These are phyloP conservation scores for Carpatolechia fugitivella DNA, from an alignment of 2,888 invertebrate genomes.

Conservation along the genomic window DNA sequence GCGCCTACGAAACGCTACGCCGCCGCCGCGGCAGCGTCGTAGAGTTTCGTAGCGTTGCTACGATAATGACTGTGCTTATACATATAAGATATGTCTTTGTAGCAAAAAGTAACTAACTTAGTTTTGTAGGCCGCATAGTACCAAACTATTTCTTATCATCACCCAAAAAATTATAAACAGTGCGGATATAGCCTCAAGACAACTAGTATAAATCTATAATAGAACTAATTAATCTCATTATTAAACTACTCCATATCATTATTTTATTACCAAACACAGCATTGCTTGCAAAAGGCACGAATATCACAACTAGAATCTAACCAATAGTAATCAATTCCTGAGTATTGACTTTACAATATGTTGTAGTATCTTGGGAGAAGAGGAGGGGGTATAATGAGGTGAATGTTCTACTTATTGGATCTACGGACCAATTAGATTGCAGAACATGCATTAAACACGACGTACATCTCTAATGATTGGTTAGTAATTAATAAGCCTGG, in stretches of 20 bases:
- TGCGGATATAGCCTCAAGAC: no score
- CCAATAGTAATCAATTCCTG: not conserved
- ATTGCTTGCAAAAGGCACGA: not conserved
- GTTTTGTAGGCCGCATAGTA: no score
- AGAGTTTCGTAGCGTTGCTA: no score
- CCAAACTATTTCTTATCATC: no score
- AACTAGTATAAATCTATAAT: no score
- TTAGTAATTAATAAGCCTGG: not conserved
- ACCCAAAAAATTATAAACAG: no score
- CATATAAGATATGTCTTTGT: no score
- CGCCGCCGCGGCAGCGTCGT: no score
- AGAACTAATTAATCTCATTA: not conserved
- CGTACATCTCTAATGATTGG: conserved; percentile 3
- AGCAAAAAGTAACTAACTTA: no score
- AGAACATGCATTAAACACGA: not conserved
- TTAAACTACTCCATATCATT: not conserved
- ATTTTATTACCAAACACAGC: not conserved
- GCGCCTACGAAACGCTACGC: no score
- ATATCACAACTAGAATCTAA: not conserved
- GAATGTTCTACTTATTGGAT: conserved; percentile 74
- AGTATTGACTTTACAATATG: not conserved
- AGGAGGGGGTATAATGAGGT: conserved; percentile 50
- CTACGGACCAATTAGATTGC: conserved; percentile 69
- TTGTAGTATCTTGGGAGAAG: conserved; percentile 3
- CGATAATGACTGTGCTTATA: no score